phyloP scores from a whole-genome alignment of 2,888 invertebrate genomes.

The Stenichneumon culpator region DNA sequence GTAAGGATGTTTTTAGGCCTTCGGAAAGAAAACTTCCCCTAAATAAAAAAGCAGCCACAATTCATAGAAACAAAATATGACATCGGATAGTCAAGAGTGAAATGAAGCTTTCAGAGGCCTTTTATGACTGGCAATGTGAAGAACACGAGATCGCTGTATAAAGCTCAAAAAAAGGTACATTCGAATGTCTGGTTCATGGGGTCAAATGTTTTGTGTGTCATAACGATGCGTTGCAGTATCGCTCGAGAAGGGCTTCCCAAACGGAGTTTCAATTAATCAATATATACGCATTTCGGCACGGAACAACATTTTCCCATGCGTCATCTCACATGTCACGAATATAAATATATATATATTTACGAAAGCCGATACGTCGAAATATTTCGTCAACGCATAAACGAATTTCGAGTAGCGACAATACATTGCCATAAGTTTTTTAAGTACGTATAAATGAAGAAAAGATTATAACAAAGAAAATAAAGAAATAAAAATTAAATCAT shows the following conservation, averaged over 20 bases:
- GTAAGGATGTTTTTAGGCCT: background rate
- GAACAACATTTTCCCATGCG: background rate
- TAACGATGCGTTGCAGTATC: constrained; percentile 46
- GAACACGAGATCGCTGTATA: constrained; percentile 5
- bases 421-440: constrained; percentile 61
- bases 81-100: constrained; percentile 29
- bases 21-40: constrained; percentile 6
- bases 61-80: constrained; percentile 10
- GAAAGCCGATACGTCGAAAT: constrained; percentile 41
- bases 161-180: constrained; percentile 13
- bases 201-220: constrained; percentile 54
- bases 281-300: constrained; percentile 5
- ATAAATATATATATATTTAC: constrained; percentile 19
- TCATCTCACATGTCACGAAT: constrained; percentile 28
- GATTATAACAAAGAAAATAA: constrained; percentile 4
- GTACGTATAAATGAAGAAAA: constrained; percentile 8
- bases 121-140: constrained; percentile 15
- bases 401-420: constrained; percentile 61
- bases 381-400: constrained; percentile 43
- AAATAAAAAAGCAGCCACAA: constrained; percentile 20
- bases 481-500: constrained; percentile 19
- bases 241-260: constrained; percentile 47
- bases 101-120: constrained; percentile 32
- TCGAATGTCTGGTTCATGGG: constrained; percentile 54
- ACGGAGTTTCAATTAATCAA: constrained; percentile 21